Conservation (phyloP, 2,113 vertebrate genomes). For the Puma concolor region DNA sequence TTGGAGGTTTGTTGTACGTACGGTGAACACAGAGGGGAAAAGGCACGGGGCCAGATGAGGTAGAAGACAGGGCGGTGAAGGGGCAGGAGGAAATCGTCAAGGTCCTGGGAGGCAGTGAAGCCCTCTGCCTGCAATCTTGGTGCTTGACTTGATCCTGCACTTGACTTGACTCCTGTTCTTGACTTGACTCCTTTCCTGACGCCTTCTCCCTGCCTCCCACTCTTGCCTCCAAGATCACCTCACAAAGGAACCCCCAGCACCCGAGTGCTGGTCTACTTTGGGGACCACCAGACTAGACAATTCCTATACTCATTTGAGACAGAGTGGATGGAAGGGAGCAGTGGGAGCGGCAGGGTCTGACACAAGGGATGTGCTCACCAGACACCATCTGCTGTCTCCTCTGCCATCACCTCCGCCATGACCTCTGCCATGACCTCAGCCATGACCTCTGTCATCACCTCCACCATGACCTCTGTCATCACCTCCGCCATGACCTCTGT, state of each 20-base stretch:
- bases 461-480: too few relatives aligned
- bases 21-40: not conserved
- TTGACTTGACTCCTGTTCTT: too few relatives aligned
- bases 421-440: not conserved
- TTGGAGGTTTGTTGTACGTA: accelerated
- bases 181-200: too few relatives aligned
- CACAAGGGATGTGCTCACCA: too few relatives aligned
- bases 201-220: too few relatives aligned
- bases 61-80: accelerated
- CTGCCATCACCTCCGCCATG: not conserved
- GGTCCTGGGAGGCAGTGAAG: too few relatives aligned
- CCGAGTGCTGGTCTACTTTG: not conserved
- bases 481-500: too few relatives aligned
- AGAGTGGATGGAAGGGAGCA: not conserved
- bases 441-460: too few relatives aligned
- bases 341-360: not conserved
- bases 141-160: not conserved
- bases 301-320: not conserved
- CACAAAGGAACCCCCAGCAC: not conserved
- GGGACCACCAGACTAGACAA: not conserved
- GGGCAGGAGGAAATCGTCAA: not conserved
- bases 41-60: not conserved
- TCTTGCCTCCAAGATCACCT: not conserved
- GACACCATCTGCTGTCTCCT: not conserved
- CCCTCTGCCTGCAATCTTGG: not conserved